These are phyloP conservation scores for Eupithecia inturbata DNA, from an alignment of 2,888 invertebrate genomes.

Conservation along the genomic window DNA sequence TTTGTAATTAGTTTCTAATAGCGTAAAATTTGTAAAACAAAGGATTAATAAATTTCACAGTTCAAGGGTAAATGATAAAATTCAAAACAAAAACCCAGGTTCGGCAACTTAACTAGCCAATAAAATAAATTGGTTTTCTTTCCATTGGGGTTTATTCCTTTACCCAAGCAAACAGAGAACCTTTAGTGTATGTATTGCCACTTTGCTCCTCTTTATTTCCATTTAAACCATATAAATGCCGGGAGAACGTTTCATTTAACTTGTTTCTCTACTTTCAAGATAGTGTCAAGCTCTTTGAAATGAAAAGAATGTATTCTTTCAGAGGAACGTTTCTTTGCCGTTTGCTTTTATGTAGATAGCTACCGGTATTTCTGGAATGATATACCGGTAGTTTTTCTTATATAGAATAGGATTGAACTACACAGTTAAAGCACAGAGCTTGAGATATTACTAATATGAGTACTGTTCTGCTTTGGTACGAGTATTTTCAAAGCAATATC, in stretches of 20 bases:
- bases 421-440: background rate
- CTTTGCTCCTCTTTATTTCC: slow-evolving; percentile 15
- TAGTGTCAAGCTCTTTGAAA: slow-evolving; percentile 10
- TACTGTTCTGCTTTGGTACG: background rate
- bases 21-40: background rate
- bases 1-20: background rate
- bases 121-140: slow-evolving; percentile 38
- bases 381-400: too few relatives aligned
- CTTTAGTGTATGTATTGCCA: slow-evolving; percentile 28
- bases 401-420: background rate
- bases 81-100: background rate
- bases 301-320: slow-evolving; percentile 9
- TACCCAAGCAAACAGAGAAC: slow-evolving; percentile 35
- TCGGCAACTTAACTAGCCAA: slow-evolving; percentile 19
- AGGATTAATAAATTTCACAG: background rate
- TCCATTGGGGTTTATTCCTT: slow-evolving; percentile 37
- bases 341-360: slow-evolving; percentile 2
- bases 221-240: slow-evolving; percentile 17
- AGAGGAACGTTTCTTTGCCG: background rate
- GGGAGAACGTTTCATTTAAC: slow-evolving; percentile 19
- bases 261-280: slow-evolving; percentile 16
- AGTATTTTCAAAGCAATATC: background rate
- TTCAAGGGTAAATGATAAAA: background rate
- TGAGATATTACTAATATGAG: background rate
- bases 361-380: background rate